phyloP scores from a whole-genome alignment of 2,113 vertebrate species.

The Psettodes erumei region DNA sequence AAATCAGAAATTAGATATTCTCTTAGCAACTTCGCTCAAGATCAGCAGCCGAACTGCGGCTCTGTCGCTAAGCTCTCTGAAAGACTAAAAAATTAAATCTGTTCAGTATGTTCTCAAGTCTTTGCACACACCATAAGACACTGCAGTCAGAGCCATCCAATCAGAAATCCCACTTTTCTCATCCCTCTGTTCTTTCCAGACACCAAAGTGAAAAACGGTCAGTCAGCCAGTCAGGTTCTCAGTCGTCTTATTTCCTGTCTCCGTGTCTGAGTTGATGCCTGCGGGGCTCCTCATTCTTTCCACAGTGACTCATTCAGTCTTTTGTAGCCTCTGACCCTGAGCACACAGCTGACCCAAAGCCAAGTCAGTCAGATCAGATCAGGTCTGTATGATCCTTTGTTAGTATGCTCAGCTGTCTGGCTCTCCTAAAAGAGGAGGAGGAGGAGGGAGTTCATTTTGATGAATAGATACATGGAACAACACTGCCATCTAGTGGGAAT shows the following conservation, averaged over 20 bases:
- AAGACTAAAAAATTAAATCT: neutral
- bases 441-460: neutral
- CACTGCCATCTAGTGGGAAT: constrained; percentile 72
- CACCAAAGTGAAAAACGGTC: constrained; percentile 15
- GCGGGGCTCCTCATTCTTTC: constrained; percentile 35
- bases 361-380: constrained; percentile 29
- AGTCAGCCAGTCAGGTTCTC: constrained; percentile 36
- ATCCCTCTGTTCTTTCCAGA: constrained; percentile 14
- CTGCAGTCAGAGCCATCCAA: neutral
- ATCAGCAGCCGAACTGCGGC: constrained; percentile 2
- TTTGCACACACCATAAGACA: constrained; percentile 15
- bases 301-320: constrained; percentile 26
- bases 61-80: constrained; percentile 16
- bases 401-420: constrained; percentile 22
- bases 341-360: constrained; percentile 20
- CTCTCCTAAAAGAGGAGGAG: neutral
- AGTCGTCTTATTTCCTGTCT: constrained; percentile 48
- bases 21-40: neutral
- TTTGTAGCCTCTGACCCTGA: constrained; percentile 40
- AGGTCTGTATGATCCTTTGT: constrained; percentile 19
- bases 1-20: constrained; percentile 23
- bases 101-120: neutral
- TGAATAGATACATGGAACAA: constrained; percentile 18
- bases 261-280: constrained; percentile 25
- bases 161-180: constrained; percentile 8